Evolutionary conservation across 2,113 vertebrate species (phyloP).

Genomic region (Glaucidium brasilianum): DNA sequence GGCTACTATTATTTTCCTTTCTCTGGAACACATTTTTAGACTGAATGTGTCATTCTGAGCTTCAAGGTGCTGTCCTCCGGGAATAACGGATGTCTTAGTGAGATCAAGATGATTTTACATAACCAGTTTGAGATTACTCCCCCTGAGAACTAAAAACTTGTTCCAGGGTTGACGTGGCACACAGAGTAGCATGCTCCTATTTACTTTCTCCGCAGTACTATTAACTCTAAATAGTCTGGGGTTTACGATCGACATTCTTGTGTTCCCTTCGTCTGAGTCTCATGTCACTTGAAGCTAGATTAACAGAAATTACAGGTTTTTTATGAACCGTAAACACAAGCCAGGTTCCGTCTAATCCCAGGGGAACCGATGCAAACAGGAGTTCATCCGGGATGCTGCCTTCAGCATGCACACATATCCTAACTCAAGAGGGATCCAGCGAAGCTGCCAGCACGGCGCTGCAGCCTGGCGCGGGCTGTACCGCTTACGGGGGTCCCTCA

Average conservation of each 20-base stretch:
- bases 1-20: neutral
- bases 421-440: rapidly evolving
- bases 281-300: too few relatives aligned
- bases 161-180: too few relatives aligned
- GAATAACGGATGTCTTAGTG: neutral
- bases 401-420: rapidly evolving
- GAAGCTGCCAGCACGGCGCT: rapidly evolving
- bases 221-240: neutral
- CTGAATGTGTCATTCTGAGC: neutral
- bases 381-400: rapidly evolving
- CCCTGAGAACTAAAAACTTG: neutral
- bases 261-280: neutral
- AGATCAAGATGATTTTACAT: neutral
- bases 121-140: neutral
- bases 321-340: rapidly evolving
- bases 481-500: rapidly evolving
- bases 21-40: neutral
- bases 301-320: neutral
- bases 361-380: rapidly evolving
- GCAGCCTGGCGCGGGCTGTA: rapidly evolving
- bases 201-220: neutral
- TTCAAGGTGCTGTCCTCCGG: neutral
- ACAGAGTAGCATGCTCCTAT: rapidly evolving
- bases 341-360: rapidly evolving
- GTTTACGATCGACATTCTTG: neutral